Base-by-base conservation (phyloP, 2,113 vertebrate genomes). In the Solea solea region DNA sequence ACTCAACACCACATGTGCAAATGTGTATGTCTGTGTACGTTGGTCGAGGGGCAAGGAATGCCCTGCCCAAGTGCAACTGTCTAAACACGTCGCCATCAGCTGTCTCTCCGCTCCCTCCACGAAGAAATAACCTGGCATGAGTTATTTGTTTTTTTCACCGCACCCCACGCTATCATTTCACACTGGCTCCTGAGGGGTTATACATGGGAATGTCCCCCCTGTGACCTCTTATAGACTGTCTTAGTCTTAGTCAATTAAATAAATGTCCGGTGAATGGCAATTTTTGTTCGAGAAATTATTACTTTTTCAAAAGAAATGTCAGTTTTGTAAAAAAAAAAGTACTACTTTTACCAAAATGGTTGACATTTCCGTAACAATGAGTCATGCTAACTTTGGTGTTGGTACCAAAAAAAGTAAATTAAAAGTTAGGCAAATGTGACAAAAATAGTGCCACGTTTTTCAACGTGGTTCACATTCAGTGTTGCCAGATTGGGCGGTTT, bases 51-150 rank as follows among this genome's bases (percentile, higher is more conserved):
- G 71, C 66, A 39, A 84, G 78, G 93, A 94, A 94, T 92, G 92
- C 91, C 92, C 89, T 91, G 88, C 86, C 82, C 86, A 42, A 84
- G 78, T 7, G 28, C 83, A 85, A 92, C 87, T 91, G 89, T 91
- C 88, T 84, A 84, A 91, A 93, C 93, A 92, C 13, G 88, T 41
- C 87, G 59, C 72, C 78, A 55, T 93, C 96, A 95, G 93, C 95
- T 96, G 95, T 83, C 86, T 72, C 87, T 85, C 86, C 59, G 57
- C 85, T 80, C 86, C 83, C 76, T 83, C 84, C 79, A 62, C 58
- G 59, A 71, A 87, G 72, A 88, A 81, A 89, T 85, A 87, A 89
- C 86, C 87, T 78, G 57, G 61, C 66, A 63, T 75, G 72, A 81
- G 81, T 84, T 83, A 75, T 89, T 86, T 75, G 21, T 69, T 76